Percentiles rank a stretch among this genome's conserved stretches.
Evolutionary conservation across 2,113 vertebrate genomes (phyloP).

Genomic region (Toxotes jaculatrix): DNA sequence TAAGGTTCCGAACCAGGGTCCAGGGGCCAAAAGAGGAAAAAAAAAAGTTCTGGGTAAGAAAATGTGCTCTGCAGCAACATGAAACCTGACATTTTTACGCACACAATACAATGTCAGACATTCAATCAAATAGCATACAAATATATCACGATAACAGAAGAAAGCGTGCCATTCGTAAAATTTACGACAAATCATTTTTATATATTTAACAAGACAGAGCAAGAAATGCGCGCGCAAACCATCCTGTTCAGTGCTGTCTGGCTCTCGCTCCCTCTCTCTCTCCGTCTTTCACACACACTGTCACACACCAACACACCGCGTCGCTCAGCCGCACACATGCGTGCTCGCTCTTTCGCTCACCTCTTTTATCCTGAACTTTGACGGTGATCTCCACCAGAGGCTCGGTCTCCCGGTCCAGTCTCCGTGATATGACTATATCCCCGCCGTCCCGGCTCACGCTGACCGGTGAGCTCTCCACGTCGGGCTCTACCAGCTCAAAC

Average conservation of each 20-base stretch:
- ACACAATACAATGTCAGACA: neutral
- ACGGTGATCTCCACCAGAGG: slow-evolving; percentile 85
- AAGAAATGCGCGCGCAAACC: neutral
- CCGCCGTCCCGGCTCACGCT: slow-evolving; percentile 87
- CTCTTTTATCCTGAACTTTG: slow-evolving; percentile 87
- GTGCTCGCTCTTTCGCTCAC: slow-evolving; percentile 69
- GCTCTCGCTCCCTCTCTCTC: neutral
- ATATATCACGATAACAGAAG: neutral
- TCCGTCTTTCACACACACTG: neutral
- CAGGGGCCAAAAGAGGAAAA: neutral
- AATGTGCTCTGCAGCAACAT: neutral
- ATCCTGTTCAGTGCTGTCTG: too few relatives aligned
- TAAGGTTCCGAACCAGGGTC: neutral
- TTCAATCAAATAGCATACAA: neutral
- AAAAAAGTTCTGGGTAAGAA: neutral
- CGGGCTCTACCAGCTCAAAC: slow-evolving; percentile 87
- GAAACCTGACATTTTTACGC: slow-evolving; percentile 26
- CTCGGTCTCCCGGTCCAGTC: slow-evolving; percentile 87
- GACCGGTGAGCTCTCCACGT: slow-evolving; percentile 83
- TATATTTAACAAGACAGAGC: too few relatives aligned
- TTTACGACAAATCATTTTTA: neutral
- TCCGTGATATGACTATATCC: slow-evolving; percentile 84
- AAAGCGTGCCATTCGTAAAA: neutral
- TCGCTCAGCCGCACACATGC: neutral
- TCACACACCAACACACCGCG: slow-evolving; percentile 46